A percentile compares a stretch with the other conserved stretches of the same genome.
phyloP scores from a whole-genome alignment of 2,888 invertebrate species.

The Chirona hameri region DNA sequence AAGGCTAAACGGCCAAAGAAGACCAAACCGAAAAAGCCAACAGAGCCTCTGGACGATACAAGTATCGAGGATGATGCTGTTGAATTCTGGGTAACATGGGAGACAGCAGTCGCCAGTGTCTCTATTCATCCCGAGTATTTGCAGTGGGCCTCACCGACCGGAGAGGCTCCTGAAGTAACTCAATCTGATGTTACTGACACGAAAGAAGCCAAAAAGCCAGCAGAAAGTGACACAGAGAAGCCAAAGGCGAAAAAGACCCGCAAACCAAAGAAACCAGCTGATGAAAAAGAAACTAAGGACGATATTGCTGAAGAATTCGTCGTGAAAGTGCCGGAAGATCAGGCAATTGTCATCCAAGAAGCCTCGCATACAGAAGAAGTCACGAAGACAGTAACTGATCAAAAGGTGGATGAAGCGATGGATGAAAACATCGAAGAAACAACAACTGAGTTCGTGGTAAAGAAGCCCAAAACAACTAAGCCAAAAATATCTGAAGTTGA shows the following conservation, averaged over 20 bases:
- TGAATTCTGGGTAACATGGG: not conserved
- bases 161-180: not conserved
- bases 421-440: not conserved
- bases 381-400: not conserved
- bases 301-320: not conserved
- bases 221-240: not conserved
- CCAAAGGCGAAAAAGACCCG: not conserved
- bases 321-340: not conserved
- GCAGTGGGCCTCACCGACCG: not conserved
- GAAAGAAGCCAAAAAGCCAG: not conserved
- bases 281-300: not conserved
- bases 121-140: not conserved
- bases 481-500: not conserved
- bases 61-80: not conserved
- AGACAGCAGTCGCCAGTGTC: not conserved
- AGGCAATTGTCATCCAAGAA: not conserved
- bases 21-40: not conserved
- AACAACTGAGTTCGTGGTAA: not conserved
- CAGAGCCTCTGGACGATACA: not conserved
- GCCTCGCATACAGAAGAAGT: not conserved
- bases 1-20: not conserved
- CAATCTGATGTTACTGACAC: not conserved
- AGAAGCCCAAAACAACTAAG: not conserved
- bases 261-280: not conserved
- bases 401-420: not conserved